Evolutionary conservation across 2,797 vertebrate genomes (phyloP), one percentile per base, ranked within the genome.

Genomic region (Microcaecilia unicolor): DNA sequence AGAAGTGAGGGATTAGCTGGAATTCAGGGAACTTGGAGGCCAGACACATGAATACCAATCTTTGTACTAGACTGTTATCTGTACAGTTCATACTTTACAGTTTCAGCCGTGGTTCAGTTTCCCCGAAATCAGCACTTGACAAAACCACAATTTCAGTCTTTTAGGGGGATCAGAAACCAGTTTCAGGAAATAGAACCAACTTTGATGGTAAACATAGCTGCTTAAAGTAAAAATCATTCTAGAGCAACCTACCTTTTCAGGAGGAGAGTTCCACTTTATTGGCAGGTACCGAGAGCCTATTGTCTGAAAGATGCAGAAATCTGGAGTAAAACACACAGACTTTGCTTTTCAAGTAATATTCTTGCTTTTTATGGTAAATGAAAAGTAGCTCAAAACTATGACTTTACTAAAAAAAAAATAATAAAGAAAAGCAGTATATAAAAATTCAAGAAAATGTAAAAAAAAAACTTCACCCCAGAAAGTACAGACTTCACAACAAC

Each of bases 131-230:
- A 53, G 32, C 43, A 32, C n/a, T 61, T 51, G 32, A 8, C 31
- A 60, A 61, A 10, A 41, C 48, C 44, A 5, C 42, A 65, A 28
- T 36, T 42, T 46, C 45, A 46, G 44, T 36, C 60, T 61, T 42
- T 67, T 48, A 28, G 35, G 40, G 34, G 67, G 68, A 70, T 69
- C 61, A 67, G 65, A 76, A 72, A 71, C 67, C 54, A 39, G 18
- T 56, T 72, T 72, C 70, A 74, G 68, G 76, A 76, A 79, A 61
- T 33, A 32, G 31, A 59, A 49, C 32, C 25, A 44, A 24, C 54
- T 66, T 61, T 70, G 61, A 67, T 68, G 46, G 51, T 72, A 70
- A 79, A 67, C 0, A 8, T 18, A 54, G 52, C 47, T 53, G 34
- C 55, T 53, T 37, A 61, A 57, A 49, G 28, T 46, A 56, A 50